A percentile compares a stretch with the other conserved stretches of the same genome.
phyloP scores from a whole-genome alignment of 1,140 invertebrate species.

The Brachionus sp. region DNA sequence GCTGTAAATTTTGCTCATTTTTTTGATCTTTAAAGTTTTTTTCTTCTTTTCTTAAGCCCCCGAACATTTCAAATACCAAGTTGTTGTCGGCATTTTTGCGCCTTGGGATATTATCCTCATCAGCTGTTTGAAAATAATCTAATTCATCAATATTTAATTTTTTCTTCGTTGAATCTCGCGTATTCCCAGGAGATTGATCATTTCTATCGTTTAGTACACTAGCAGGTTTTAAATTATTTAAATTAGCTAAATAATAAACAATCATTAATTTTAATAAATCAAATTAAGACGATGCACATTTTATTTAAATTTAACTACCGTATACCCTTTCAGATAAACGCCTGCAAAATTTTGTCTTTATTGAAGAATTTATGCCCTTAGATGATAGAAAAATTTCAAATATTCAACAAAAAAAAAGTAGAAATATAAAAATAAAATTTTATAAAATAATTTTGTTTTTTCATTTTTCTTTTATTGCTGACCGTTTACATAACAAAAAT shows the following conservation, averaged over 20 bases:
- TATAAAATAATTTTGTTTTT: background rate
- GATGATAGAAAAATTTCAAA: no score
- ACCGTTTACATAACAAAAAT: constrained; percentile 8
- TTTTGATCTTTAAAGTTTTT: background rate
- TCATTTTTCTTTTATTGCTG: background rate
- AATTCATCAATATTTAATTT: background rate
- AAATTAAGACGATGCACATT: background rate
- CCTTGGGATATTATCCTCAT: background rate
- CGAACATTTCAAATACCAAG: background rate
- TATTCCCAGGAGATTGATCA: background rate
- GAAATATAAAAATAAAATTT: no score
- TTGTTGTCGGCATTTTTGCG: background rate
- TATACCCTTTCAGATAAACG: no score
- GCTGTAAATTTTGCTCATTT: background rate
- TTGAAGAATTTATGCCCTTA: no score
- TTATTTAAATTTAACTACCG: no score
- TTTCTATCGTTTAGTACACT: background rate
- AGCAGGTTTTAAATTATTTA: background rate
- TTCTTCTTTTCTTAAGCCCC: background rate
- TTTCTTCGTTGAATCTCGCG: background rate
- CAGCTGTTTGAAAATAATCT: background rate
- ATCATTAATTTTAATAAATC: background rate
- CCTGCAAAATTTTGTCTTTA: no score
- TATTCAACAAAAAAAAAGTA: no score
- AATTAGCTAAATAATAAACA: background rate